Base-by-base conservation (phyloP, 2,797 vertebrate genomes). In the Bovichtus diacanthus region DNA sequence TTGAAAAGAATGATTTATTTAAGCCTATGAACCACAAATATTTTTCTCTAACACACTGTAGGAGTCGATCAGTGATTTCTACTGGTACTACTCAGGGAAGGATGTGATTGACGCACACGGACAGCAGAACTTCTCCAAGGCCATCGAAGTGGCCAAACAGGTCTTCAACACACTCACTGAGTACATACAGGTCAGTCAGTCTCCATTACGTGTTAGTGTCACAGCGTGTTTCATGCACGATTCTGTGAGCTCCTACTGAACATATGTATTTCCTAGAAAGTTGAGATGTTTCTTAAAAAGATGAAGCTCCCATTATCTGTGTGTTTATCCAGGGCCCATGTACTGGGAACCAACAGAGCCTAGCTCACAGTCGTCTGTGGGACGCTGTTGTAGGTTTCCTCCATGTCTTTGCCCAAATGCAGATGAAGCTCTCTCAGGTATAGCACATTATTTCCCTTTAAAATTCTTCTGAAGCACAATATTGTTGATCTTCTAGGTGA, bases 1-100 rank as follows among this genome's bases (percentile, higher is more conserved):
- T 70, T 23, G 18, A 50, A 59, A 53, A 49, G 1, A n/a, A 21
- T 51, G 6, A 5, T 78, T 72, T 56, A 23, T 21, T 61, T 9
- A 47, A 39, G 3, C 16, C 54, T 5, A 61, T 21, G 0, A 34
- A 27, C 12, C 0, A 25, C 3, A 53, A 27, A 43, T 23, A 7
- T 69, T 25, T 56, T 66, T 64, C 23, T 76, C 23, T 80, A 29
- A 31, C 36, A 0, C 76, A 84, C 85, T 89, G 2, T 51, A 99
- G 98, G 97, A 99, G 86, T 99, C 97, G 12, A 97, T 99, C 86
- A 99, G 97, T 92, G 98, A 99, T 92, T 98, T 99, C 88, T 99
- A 97, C 87, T 99, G 98, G 98, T 97, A 97, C 94, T 98, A 99
- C 90, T 99, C 98, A 66, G 97, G 97, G 34, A 99, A 97, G 83